phyloP scores from a whole-genome alignment of 2,113 vertebrate genomes.

The Heptranchias perlo region DNA sequence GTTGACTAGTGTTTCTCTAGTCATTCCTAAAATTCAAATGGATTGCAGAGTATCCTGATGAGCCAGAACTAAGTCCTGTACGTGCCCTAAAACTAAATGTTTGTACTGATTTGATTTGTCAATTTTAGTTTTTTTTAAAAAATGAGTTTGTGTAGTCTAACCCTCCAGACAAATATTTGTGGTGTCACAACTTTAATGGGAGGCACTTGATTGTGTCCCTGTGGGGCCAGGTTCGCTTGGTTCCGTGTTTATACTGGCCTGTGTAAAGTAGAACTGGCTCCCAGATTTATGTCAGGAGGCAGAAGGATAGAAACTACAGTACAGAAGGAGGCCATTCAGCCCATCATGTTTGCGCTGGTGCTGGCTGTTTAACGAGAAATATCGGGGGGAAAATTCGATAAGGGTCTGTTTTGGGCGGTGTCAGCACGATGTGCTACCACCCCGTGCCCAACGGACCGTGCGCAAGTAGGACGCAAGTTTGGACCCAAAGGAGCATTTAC shows the following conservation, averaged over 20 bases:
- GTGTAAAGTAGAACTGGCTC: neutral
- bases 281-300: neutral
- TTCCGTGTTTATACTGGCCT: neutral
- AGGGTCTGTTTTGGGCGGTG: no score
- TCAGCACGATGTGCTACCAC: no score
- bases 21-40: neutral
- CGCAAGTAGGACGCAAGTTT: no score
- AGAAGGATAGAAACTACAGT: neutral
- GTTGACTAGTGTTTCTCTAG: neutral
- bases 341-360: neutral
- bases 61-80: neutral
- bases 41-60: neutral
- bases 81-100: neutral
- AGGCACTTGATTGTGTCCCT: neutral
- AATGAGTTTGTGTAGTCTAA: neutral
- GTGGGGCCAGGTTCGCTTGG: neutral
- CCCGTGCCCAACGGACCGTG: no score
- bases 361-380: neutral
- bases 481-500: no score
- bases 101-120: neutral
- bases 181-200: constrained; percentile 9
- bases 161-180: neutral
- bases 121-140: neutral
- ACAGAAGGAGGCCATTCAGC: neutral
- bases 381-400: no score